These are phyloP conservation scores for Brachynemurus nebulosus DNA, from an alignment of 2,888 invertebrate genomes.

Conservation along the genomic window DNA sequence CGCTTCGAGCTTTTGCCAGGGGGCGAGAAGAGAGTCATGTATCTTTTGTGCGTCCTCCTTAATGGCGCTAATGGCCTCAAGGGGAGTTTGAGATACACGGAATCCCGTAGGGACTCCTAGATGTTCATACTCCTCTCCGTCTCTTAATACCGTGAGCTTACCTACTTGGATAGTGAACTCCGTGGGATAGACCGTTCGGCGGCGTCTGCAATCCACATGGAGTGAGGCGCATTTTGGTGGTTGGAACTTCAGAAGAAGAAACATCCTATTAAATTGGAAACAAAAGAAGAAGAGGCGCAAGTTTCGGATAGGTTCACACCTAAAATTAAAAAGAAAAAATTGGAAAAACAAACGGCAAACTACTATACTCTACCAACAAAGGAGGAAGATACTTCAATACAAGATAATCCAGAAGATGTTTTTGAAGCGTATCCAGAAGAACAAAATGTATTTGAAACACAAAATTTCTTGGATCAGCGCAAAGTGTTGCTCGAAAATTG, in stretches of 20 bases:
- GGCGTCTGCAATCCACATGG: slow-evolving; percentile 14
- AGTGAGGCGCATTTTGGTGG: slow-evolving; percentile 19
- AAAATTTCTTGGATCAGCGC: too few species aligned
- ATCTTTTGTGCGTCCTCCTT: not conserved
- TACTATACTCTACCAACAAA: too few species aligned
- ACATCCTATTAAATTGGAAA: too few species aligned
- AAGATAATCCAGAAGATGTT: too few species aligned
- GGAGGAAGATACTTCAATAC: too few species aligned
- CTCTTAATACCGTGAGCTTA: slow-evolving; percentile 14
- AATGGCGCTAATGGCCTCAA: not conserved
- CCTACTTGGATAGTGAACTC: slow-evolving; percentile 16
- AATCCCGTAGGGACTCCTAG: slow-evolving; percentile 10
- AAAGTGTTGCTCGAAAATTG: too few species aligned
- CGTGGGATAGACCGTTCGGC: slow-evolving; percentile 10
- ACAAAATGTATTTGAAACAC: too few species aligned
- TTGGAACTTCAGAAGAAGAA: slow-evolving; percentile 20
- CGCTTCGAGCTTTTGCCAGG: slow-evolving; percentile 18
- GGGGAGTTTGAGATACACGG: slow-evolving; percentile 8
- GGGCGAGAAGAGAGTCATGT: slow-evolving; percentile 11
- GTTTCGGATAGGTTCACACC: too few species aligned
- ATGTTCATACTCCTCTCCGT: slow-evolving; percentile 15
- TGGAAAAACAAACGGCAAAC: too few species aligned
- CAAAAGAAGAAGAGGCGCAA: too few species aligned
- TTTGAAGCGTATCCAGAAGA: too few species aligned
- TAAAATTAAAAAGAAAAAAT: too few species aligned